Percentiles rank a stretch among this genome's conserved stretches.
Conservation (phyloP, 1,140 invertebrate species). For the Stenopsyche tienmushanensis region DNA sequence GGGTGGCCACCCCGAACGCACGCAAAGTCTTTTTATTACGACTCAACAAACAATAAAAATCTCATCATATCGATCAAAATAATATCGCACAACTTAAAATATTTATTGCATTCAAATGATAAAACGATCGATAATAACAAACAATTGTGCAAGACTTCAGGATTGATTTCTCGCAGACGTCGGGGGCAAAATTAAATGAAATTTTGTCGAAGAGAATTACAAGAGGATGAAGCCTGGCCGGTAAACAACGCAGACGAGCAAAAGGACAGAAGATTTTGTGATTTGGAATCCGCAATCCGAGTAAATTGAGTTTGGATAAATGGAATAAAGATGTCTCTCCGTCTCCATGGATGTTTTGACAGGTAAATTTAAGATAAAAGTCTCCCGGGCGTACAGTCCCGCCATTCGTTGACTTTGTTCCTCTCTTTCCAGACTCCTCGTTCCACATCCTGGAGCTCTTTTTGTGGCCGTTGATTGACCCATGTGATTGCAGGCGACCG, state of each 20-base stretch:
- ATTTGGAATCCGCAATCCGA: background rate
- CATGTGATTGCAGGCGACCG: conserved; percentile 38
- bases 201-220: too few relatives aligned
- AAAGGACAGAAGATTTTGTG: too few relatives aligned
- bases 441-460: conserved; percentile 24
- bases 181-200: too few relatives aligned
- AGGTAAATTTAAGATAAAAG: conserved; percentile 33
- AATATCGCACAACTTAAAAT: too few relatives aligned
- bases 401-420: too few relatives aligned
- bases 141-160: too few relatives aligned
- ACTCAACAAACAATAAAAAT: conserved; percentile 16
- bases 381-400: background rate
- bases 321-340: background rate
- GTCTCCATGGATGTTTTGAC: conserved; percentile 18
- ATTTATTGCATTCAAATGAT: too few relatives aligned
- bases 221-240: too few relatives aligned
- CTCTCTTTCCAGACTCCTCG: background rate
- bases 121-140: too few relatives aligned
- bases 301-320: background rate
- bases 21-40: conserved; percentile 21
- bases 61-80: background rate
- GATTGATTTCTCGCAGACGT: too few relatives aligned
- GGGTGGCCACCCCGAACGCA: conserved; percentile 27
- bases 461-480: conserved; percentile 40
- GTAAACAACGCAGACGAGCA: too few relatives aligned